phyloP scores from a whole-genome alignment of 2,797 vertebrate genomes.

The Thunnus albacares region DNA sequence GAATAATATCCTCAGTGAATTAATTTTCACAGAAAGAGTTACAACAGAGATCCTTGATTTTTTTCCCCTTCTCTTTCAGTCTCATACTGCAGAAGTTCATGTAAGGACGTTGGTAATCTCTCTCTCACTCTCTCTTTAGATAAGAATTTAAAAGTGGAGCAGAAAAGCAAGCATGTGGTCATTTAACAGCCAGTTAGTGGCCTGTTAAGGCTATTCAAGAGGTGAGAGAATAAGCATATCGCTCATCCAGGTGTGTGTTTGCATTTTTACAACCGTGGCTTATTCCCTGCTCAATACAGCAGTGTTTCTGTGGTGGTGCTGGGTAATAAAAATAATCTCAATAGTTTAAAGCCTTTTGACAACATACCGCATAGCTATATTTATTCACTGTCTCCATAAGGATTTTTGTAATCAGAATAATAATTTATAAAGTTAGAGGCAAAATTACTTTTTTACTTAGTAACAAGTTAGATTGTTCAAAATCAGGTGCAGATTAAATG shows the following conservation, averaged over 20 bases:
- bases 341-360: not conserved
- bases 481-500: not conserved
- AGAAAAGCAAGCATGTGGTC: conserved; percentile 50
- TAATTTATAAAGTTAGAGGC: not conserved
- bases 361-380: not conserved
- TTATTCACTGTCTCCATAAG: conserved; percentile 7
- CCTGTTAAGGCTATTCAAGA: conserved; percentile 36
- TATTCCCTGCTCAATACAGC: conserved; percentile 13
- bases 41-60: conserved; percentile 25
- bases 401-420: not conserved
- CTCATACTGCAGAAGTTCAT: conserved; percentile 16
- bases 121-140: conserved; percentile 12
- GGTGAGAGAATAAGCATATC: conserved; percentile 44
- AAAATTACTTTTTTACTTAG: not conserved
- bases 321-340: conserved; percentile 14
- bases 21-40: conserved; percentile 27
- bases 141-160: conserved; percentile 21
- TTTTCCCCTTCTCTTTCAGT: conserved; percentile 1
- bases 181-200: conserved; percentile 46
- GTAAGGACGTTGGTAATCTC: conserved; percentile 26
- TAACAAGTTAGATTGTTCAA: not conserved
- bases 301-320: not conserved
- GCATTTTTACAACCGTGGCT: conserved; percentile 45
- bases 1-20: conserved; percentile 57
- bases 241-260: conserved; percentile 23